A percentile compares a stretch with the other conserved stretches of the same genome.
Evolutionary conservation across 37 sponge, comb jelly and placozoan species (phyloP).

Genomic region (Diacarnus erythraeanus): DNA sequence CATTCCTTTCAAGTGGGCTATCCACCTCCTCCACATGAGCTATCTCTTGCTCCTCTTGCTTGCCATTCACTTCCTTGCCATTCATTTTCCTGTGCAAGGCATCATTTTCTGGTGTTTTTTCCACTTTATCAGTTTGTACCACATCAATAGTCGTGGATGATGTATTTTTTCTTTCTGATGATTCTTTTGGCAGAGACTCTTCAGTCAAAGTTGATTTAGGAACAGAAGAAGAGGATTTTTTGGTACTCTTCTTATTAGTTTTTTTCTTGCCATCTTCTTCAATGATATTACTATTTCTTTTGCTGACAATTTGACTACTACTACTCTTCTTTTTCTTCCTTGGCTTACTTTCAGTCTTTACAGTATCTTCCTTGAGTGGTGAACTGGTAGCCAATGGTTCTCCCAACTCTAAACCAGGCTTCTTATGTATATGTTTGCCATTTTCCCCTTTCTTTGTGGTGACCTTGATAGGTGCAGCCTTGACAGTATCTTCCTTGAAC

Average conservation of each 20-base stretch:
- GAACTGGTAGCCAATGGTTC: background rate
- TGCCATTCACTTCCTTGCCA: background rate
- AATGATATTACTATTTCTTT: background rate
- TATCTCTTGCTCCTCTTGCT: background rate
- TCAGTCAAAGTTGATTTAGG: too few species aligned
- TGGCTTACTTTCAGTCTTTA: background rate
- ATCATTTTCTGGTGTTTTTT: background rate
- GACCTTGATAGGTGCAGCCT: too few species aligned
- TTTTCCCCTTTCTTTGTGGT: background rate
- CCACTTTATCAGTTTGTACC: background rate
- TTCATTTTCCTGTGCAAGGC: background rate
- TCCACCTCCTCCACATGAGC: background rate
- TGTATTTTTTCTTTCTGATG: background rate
- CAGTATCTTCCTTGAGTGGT: background rate
- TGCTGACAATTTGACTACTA: background rate
- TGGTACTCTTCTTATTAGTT: background rate
- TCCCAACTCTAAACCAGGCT: background rate
- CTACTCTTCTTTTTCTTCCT: constrained; percentile 15
- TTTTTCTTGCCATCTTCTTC: background rate
- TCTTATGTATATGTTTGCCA: background rate
- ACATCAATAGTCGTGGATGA: background rate
- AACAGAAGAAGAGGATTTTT: background rate
- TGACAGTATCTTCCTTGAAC: too few species aligned
- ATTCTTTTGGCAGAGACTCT: background rate
- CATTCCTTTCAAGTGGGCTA: background rate